These are phyloP conservation scores for Copsychus sechellarum DNA, from an alignment of 2,113 vertebrate species.

Conservation along the genomic window DNA sequence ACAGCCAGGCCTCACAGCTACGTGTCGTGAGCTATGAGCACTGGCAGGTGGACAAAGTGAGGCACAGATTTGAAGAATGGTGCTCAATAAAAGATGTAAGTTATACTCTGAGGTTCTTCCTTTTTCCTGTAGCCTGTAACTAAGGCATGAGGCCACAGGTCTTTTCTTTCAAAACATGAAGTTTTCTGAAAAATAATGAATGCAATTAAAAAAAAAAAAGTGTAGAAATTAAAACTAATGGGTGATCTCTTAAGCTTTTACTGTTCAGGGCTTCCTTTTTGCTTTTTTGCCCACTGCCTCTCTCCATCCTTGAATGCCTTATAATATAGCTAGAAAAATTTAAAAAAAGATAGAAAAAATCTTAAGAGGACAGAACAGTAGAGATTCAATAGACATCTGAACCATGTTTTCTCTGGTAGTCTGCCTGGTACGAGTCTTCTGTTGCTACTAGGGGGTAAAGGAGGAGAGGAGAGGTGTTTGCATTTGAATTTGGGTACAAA, in stretches of 20 bases:
- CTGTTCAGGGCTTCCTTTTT: not conserved
- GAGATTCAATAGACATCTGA: not conserved
- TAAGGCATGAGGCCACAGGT: fast-evolving
- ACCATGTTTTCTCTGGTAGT: not conserved
- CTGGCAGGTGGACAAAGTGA: slow-evolving; percentile 32
- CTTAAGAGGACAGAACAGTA: not conserved
- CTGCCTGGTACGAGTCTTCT: not conserved
- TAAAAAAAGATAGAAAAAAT: not conserved
- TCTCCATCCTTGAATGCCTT: not conserved
- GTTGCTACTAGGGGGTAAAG: not conserved
- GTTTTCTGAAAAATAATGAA: not conserved
- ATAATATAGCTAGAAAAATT: not conserved
- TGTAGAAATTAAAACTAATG: not conserved
- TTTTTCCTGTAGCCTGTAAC: not conserved
- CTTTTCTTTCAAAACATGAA: not conserved
- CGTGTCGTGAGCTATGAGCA: not conserved
- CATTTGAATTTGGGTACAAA: slow-evolving; percentile 36
- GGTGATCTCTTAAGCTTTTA: not conserved
- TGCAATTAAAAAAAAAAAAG: not conserved
- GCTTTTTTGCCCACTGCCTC: not conserved
- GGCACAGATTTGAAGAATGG: not conserved
- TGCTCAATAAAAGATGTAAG: not conserved
- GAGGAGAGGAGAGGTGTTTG: not conserved
- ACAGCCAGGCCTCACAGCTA: slow-evolving; percentile 43
- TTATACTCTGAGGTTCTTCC: not conserved